Evolutionary conservation across 1,140 invertebrate genomes (phyloP).

Genomic region (Caenorhabditis brenneri): DNA sequence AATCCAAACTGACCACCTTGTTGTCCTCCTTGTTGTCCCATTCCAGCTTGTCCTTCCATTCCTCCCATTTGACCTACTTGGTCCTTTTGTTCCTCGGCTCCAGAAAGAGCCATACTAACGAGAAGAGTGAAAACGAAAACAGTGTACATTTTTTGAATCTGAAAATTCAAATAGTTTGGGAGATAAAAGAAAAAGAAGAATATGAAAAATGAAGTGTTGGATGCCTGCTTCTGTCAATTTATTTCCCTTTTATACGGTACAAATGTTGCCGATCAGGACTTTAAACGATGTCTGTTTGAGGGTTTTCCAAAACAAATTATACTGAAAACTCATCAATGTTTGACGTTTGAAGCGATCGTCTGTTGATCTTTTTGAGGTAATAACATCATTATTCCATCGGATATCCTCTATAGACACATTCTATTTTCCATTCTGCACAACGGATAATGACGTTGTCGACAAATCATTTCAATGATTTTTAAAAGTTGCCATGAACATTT

Average conservation of each 20-base stretch:
- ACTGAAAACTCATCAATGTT: not conserved
- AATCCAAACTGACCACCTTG: not conserved
- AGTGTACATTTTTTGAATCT: not conserved
- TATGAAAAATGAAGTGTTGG: not conserved
- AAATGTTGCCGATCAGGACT: not conserved
- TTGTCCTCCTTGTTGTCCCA: constrained; percentile 1
- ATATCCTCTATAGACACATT: not conserved
- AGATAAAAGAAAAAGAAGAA: not conserved
- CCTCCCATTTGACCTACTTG: not conserved
- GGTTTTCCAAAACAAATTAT: not conserved
- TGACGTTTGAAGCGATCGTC: not conserved
- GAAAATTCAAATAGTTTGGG: too few species aligned
- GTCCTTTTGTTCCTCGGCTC: not conserved
- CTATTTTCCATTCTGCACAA: not conserved
- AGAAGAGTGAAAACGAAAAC: not conserved
- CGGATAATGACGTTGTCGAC: not conserved
- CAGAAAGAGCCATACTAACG: not conserved
- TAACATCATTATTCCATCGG: not conserved
- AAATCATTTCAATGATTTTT: not conserved
- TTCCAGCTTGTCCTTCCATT: constrained; percentile 2
- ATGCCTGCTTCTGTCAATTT: not conserved
- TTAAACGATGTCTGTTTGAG: not conserved
- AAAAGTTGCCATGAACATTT: not conserved
- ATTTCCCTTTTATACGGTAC: not conserved
- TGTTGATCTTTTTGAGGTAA: not conserved